Percentiles rank a stretch among this genome's conserved stretches.
phyloP scores from a whole-genome alignment of 2,113 vertebrate genomes.

The Oreamnos americanus region DNA sequence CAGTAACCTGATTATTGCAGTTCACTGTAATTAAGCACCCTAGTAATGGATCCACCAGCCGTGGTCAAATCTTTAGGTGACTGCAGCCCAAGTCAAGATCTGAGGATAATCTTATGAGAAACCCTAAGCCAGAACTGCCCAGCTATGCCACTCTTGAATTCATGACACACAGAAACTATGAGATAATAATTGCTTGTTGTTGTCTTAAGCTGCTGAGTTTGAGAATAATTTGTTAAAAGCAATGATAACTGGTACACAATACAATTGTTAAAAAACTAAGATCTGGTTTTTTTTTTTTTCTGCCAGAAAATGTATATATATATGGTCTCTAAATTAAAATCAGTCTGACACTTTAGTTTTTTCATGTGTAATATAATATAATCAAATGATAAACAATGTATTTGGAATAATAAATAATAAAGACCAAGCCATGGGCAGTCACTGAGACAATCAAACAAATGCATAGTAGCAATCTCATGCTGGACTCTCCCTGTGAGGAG shows the following conservation, averaged over 20 bases:
- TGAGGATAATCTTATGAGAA: neutral
- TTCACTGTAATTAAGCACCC: neutral
- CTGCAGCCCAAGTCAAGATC: neutral
- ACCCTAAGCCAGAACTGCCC: neutral
- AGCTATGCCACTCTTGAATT: neutral
- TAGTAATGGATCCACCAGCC: neutral
- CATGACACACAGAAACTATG: neutral
- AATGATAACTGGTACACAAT: neutral
- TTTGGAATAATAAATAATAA: constrained; percentile 6
- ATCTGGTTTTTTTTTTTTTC: neutral
- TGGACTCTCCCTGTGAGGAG: neutral
- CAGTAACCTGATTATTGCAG: neutral
- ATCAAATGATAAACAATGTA: neutral
- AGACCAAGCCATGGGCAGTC: neutral
- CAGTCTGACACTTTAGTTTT: neutral
- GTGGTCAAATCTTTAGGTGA: neutral
- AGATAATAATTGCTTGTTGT: neutral
- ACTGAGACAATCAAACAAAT: neutral
- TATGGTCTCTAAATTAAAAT: neutral
- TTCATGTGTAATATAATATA: neutral
- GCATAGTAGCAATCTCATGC: neutral
- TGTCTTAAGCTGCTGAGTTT: neutral
- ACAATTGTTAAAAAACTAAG: neutral
- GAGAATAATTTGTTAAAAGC: neutral
- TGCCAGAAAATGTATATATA: neutral